Percentiles rank a stretch among this genome's conserved stretches.
These are phyloP conservation scores for Danionella dracula DNA, from an alignment of 2,797 vertebrate species.

Conservation along the genomic window DNA sequence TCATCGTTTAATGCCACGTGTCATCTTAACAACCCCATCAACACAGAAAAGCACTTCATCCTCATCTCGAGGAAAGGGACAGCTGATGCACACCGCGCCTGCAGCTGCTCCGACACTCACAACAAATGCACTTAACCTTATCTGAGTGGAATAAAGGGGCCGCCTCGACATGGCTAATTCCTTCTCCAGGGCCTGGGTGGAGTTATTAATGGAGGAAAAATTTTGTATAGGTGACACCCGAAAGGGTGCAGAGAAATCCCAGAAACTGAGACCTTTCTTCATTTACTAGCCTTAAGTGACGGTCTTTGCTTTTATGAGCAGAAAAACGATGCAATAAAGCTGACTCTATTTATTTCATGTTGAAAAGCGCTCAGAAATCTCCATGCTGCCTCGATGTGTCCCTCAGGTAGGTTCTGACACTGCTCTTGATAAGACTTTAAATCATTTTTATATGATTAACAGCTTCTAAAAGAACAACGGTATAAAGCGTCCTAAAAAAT, in stretches of 20 bases:
- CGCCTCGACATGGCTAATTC: neutral
- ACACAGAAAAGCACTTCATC: no score
- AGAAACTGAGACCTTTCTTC: neutral
- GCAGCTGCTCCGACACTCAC: neutral
- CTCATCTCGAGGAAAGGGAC: slow-evolving; percentile 12
- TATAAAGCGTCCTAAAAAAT: no score
- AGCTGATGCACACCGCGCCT: slow-evolving; percentile 16
- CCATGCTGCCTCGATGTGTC: no score
- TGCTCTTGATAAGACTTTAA: no score
- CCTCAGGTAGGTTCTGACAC: no score
- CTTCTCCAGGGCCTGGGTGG: neutral
- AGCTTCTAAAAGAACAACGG: no score
- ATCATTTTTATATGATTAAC: no score
- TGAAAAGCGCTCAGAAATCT: neutral
- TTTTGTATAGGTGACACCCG: neutral
- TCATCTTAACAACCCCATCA: no score
- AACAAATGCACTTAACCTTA: slow-evolving; percentile 31
- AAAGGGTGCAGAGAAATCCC: neutral
- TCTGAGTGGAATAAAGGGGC: slow-evolving; percentile 12
- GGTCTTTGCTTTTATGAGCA: neutral
- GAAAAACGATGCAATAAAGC: slow-evolving; percentile 32
- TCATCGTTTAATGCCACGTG: no score
- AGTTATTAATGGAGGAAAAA: slow-evolving; percentile 20
- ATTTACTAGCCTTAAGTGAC: neutral
- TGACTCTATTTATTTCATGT: slow-evolving; percentile 9